Base-by-base conservation (phyloP, 1,140 invertebrate genomes). In the Ceratosolen fusciceps region DNA sequence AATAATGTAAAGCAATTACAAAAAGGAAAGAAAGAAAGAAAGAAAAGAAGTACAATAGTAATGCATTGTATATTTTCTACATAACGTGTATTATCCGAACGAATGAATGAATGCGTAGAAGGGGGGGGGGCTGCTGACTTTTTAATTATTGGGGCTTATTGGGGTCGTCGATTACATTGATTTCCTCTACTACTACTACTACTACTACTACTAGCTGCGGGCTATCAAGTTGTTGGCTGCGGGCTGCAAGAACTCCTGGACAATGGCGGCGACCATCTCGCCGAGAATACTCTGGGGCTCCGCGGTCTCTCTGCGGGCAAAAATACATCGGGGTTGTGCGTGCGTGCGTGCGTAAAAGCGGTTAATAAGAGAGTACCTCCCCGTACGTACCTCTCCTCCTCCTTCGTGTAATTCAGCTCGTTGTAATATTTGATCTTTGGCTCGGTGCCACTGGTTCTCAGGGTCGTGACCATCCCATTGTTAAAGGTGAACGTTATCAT, bases 381-480 rank as follows among this genome's bases (percentile, higher is more conserved):
- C n/a, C n/a, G n/a, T n/a, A n/a, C n/a, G n/a, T 89, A 94, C 94
- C 89, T 90, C 82, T 94, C 88, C 56, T 91, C 90, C 1, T 94
- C 93, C 24, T 91, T 86, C 82, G 94, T 94, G 83, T 95, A 94
- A 60, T n/a, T n/a, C n/a, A 98, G 91, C 91, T 99, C 98, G 0
- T 96, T 96, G 89, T 99, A 99, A 89, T 98, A 99, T 91, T 99
- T 99, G 77, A 99, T 93, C 91, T 99, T 99, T 24, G 98, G 98
- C 89, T 99, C 99, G 0, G 99, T 99, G 26, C 99, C 99, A 91
- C 97, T 99, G 0, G 98, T 98, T 82, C 99, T 93, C 12, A 99
- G 89, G 0, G 97, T 99, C 0, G 95, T 92, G 12, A 96, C 93
- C 80, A 96, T 92, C 3, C 96, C 97, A 90, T 97, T 98, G 67